Percentiles rank a stretch among this genome's conserved stretches.
Conservation (phyloP, 2,113 vertebrate species). For the Aythya baeri region DNA sequence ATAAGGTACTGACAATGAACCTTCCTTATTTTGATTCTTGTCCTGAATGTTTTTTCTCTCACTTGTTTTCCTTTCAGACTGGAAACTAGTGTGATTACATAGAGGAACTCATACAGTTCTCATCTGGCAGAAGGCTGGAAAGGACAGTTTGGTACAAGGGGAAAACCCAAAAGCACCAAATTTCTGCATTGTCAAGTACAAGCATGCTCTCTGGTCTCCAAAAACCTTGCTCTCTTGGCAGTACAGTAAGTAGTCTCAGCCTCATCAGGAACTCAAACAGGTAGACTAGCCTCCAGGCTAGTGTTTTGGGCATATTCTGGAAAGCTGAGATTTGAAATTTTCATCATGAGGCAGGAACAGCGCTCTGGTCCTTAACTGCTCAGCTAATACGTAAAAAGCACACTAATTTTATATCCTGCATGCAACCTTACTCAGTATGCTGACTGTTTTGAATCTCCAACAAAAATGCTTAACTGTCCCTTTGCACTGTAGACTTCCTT, state of each 20-base stretch:
- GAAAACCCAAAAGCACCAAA: not conserved
- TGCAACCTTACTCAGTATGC: not conserved
- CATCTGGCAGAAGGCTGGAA: not conserved
- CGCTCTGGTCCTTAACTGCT: conserved; percentile 15
- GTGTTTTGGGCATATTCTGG: not conserved
- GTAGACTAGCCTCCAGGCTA: not conserved
- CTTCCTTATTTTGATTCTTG: not conserved
- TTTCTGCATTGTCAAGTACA: not conserved
- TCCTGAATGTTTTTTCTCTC: not conserved
- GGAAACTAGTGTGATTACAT: not conserved
- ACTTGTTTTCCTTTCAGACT: not conserved
- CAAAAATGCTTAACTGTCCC: not conserved
- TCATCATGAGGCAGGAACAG: not conserved
- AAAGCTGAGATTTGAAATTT: conserved; percentile 15
- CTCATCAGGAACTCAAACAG: not conserved
- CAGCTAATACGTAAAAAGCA: not conserved
- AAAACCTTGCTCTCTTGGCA: not conserved
- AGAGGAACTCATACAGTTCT: not conserved
- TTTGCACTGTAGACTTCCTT: conserved; percentile 32
- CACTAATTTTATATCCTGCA: not conserved
- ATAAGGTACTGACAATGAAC: not conserved
- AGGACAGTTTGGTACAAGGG: not conserved
- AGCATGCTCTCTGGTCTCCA: not conserved
- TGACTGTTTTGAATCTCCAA: not conserved
- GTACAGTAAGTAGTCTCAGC: not conserved